Evolutionary conservation across 2,797 vertebrate genomes (phyloP).

Genomic region (Geotrypetes seraphini): DNA sequence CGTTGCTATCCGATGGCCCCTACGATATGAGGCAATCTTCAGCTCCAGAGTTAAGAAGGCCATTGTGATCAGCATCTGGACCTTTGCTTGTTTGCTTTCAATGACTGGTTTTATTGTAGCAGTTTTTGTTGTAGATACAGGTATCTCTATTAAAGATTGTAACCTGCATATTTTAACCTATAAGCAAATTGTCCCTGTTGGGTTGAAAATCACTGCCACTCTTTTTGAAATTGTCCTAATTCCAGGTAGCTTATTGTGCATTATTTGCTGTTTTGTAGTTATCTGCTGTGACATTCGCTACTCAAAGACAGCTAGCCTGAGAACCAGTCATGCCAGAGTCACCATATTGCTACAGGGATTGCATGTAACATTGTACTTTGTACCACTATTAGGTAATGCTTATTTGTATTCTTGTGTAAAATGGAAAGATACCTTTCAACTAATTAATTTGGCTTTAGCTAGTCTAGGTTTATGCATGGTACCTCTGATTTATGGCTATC

Average conservation of each 20-base stretch:
- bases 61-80: conserved; percentile 7
- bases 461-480: conserved; percentile 22
- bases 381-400: conserved; percentile 16
- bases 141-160: conserved; percentile 10
- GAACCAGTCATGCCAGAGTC: conserved; percentile 8
- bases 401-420: conserved; percentile 14
- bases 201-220: background rate
- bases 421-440: conserved; percentile 13
- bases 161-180: background rate
- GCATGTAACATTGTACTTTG: conserved; percentile 19
- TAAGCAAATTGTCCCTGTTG: conserved; percentile 2
- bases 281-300: conserved; percentile 15
- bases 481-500: conserved; percentile 29
- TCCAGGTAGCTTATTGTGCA: conserved; percentile 15
- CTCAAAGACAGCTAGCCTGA: no score
- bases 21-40: conserved; percentile 13
- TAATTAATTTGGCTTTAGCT: conserved; percentile 8
- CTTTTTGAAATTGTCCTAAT: conserved; percentile 4
- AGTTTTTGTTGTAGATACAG: background rate
- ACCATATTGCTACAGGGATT: conserved; percentile 18
- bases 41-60: background rate
- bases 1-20: conserved; percentile 26
- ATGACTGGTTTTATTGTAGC: conserved; percentile 1
- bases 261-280: conserved; percentile 19
- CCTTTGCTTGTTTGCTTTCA: background rate